Evolutionary conservation across 1,140 invertebrate genomes (phyloP), one percentile per base, ranked within the genome.

Genomic region (Cydia splendana): DNA sequence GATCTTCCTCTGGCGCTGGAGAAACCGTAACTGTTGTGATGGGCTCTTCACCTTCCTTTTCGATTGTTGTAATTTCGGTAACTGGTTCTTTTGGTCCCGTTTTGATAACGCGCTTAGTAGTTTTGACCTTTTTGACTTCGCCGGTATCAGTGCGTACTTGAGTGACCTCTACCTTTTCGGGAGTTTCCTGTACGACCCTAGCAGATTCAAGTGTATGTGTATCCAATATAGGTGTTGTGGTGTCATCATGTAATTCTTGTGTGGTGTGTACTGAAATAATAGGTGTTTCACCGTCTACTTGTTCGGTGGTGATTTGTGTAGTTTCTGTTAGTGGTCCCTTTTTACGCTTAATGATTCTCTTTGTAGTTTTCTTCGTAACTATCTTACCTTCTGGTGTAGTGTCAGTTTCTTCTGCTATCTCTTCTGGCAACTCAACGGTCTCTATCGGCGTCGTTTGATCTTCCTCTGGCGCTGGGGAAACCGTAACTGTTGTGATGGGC

Each of bases 81-180:
- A 65, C 74, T 15, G 45, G 76, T 74, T 82, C 77, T 51, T 86
- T 88, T 2, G 87, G 85, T 6, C 90, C 92, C 42, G 82, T 77
- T 67, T 48, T 75, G 3, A 75, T 51, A 4, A 75, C 24, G 38
- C 38, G 76, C 42, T 75, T 77, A 0, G 57, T 67, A 9, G 84
- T 84, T 15, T 81, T 79, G 5, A 75, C 30, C 24, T 34, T 65
- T 18, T 34, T 75, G 0, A 65, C 42, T n/a, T 65, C 57, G 7
- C 74, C 74, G 12, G 53, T 75, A 6, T 65, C 24, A 3, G 53
- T 65, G 13, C 13, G 18, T 10, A 65, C 28, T 42, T 75, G 20
- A 9, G 30, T 75, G 78, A 81, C 79, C 57, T 81, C 65, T 76
- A 78, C 69, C 76, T 78, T 48, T 76, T 75, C 51, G 18, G 51